Evolutionary conservation across 2,888 invertebrate genomes (phyloP).

Genomic region (Euclidia mi): DNA sequence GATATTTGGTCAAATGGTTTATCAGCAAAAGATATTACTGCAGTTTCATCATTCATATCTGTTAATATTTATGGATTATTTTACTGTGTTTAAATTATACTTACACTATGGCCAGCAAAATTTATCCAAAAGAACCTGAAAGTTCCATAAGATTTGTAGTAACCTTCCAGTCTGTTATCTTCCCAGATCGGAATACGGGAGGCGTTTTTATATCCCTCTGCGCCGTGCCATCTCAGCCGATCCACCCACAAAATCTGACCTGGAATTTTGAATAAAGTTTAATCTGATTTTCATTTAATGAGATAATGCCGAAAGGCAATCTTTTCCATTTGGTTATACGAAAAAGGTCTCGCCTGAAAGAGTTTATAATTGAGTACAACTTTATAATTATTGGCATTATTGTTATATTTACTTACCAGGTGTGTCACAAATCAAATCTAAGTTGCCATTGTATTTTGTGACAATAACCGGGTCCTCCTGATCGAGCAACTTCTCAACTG

Average conservation of each 20-base stretch:
- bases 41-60: too few species aligned
- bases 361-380: too few species aligned
- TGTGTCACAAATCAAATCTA: slow-evolving; percentile 96
- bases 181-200: slow-evolving; percentile 90
- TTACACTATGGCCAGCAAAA: slow-evolving; percentile 95
- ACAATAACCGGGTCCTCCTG: slow-evolving; percentile 91
- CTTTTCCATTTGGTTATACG: too few species aligned
- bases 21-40: too few species aligned
- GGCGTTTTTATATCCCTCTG: slow-evolving; percentile 89
- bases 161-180: slow-evolving; percentile 92
- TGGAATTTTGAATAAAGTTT: too few species aligned
- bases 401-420: slow-evolving; percentile 93
- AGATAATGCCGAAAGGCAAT: too few species aligned
- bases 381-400: too few species aligned
- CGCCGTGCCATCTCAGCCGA: slow-evolving; percentile 91
- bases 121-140: slow-evolving; percentile 95
- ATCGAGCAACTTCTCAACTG: slow-evolving; percentile 92
- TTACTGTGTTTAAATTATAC: slow-evolving; percentile 44
- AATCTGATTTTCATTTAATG: too few species aligned
- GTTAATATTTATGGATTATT: too few species aligned
- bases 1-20: too few species aligned
- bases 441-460: slow-evolving; percentile 94
- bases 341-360: too few species aligned
- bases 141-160: slow-evolving; percentile 92
- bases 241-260: slow-evolving; percentile 94